Evolutionary conservation across 2,888 invertebrate genomes (phyloP).

Genomic region (Graphium colonna): DNA sequence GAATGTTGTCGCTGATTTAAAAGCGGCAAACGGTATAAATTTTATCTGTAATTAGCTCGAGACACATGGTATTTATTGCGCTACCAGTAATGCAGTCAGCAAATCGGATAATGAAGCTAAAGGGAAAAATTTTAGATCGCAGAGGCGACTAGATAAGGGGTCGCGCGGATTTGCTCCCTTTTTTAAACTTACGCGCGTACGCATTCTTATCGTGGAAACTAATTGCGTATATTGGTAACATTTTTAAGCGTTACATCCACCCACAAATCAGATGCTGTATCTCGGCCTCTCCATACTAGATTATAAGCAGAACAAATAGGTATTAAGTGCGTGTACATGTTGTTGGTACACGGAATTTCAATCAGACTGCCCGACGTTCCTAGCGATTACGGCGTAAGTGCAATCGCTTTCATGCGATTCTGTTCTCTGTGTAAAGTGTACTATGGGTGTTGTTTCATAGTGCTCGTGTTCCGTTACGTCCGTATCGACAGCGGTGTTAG

Average conservation of each 20-base stretch:
- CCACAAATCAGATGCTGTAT: constrained; percentile 55
- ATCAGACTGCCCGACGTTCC: constrained; percentile 47
- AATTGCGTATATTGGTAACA: constrained; percentile 63
- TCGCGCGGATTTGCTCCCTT: constrained; percentile 15
- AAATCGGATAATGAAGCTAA: constrained; percentile 11
- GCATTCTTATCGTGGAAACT: constrained; percentile 54
- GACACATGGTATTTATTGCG: constrained; percentile 1
- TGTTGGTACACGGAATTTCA: constrained; percentile 78
- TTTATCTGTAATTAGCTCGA: constrained; percentile 5
- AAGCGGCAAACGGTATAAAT: background rate
- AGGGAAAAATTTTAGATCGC: constrained; percentile 12
- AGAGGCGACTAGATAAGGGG: constrained; percentile 20
- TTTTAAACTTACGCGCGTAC: constrained; percentile 47
- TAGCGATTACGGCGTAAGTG: constrained; percentile 30
- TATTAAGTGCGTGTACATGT: constrained; percentile 63
- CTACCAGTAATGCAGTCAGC: constrained; percentile 1
- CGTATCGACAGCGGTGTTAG: constrained; percentile 44
- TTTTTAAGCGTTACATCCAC: constrained; percentile 52
- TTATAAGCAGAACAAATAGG: constrained; percentile 66
- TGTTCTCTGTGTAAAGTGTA: constrained; percentile 8
- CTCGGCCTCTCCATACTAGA: constrained; percentile 55
- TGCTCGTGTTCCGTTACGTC: constrained; percentile 31
- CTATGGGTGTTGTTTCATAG: constrained; percentile 25
- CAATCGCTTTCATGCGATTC: constrained; percentile 21
- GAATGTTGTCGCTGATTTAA: background rate